These are phyloP conservation scores for Rhabdornis inornatus DNA, from an alignment of 2,113 vertebrate species.

Conservation along the genomic window DNA sequence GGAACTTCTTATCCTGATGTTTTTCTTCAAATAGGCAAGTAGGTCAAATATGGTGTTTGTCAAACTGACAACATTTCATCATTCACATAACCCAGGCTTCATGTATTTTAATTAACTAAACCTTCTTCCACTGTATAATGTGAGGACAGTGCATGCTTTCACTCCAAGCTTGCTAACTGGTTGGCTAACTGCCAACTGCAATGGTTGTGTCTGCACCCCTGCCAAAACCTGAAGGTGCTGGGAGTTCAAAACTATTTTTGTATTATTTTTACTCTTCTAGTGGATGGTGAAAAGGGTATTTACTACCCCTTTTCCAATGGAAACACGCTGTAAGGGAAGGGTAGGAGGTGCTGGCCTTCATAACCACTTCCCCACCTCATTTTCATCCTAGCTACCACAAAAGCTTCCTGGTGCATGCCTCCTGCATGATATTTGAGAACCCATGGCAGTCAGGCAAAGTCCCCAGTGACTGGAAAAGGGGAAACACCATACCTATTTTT, in stretches of 20 bases:
- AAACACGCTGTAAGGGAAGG: not conserved
- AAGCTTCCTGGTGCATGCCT: too few species aligned
- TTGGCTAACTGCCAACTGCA: too few species aligned
- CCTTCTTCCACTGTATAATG: rapidly evolving
- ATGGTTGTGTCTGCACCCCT: too few species aligned
- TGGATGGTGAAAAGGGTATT: not conserved
- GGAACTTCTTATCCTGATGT: not conserved
- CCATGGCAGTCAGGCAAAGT: not conserved
- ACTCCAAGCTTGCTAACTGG: not conserved
- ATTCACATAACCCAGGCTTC: not conserved
- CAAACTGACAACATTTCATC: not conserved
- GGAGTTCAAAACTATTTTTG: not conserved
- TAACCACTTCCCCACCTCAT: rapidly evolving
- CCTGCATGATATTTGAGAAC: not conserved
- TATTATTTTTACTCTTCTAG: not conserved
- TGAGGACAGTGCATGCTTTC: not conserved
- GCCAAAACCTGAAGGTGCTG: not conserved
- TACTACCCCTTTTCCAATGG: not conserved
- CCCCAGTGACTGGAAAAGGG: too few species aligned
- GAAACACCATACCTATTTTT: not conserved
- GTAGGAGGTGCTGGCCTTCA: rapidly evolving
- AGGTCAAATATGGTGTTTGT: not conserved
- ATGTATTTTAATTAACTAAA: not conserved
- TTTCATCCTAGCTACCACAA: not conserved
- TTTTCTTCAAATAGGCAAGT: not conserved